These are phyloP conservation scores for Rhodinocichla rosea DNA, from an alignment of 2,113 vertebrate species.

Conservation along the genomic window DNA sequence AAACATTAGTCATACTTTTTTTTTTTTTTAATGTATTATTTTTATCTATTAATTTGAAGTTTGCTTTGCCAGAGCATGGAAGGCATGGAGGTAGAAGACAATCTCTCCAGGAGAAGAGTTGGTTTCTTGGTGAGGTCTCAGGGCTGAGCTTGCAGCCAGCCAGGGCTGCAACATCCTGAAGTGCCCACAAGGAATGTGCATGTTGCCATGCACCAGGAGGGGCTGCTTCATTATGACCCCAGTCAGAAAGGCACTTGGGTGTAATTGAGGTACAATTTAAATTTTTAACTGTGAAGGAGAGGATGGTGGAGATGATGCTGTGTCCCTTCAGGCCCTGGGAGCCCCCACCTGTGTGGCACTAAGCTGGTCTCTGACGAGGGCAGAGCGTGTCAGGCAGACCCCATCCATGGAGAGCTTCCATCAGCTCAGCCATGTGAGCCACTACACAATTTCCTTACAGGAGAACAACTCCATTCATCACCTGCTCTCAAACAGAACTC, in stretches of 20 bases:
- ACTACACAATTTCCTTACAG: accelerated
- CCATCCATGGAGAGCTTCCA: background rate
- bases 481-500: background rate
- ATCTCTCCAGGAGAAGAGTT: background rate
- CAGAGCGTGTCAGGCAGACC: background rate
- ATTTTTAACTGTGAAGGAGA: background rate
- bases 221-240: background rate
- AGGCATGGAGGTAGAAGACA: background rate
- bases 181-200: background rate
- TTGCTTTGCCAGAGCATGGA: background rate
- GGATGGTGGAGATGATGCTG: background rate
- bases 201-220: background rate
- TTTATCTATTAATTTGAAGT: background rate
- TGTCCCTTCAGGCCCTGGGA: background rate
- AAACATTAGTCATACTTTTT: background rate
- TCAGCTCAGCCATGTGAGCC: background rate
- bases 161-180: background rate
- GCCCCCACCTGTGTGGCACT: background rate
- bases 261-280: background rate
- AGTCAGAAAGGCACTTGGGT: background rate
- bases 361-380: accelerated
- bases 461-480: background rate
- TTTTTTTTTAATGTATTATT: background rate
- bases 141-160: background rate
- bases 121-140: background rate